These are phyloP conservation scores for Muntiacus reevesi DNA, from an alignment of 2,113 vertebrate species.

Conservation along the genomic window DNA sequence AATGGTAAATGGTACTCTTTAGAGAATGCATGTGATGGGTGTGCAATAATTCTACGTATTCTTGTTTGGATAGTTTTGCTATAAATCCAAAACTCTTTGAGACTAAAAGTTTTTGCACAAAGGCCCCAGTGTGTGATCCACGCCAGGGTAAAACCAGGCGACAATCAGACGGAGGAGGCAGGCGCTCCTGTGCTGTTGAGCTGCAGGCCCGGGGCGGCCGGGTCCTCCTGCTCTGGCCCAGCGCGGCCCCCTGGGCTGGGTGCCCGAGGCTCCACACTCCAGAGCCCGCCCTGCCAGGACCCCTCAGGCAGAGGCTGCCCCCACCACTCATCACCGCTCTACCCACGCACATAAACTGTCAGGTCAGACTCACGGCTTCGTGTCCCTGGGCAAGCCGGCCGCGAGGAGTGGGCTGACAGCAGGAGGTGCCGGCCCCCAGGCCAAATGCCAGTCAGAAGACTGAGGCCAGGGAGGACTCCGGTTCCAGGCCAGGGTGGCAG, in stretches of 20 bases:
- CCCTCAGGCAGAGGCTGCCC: background rate
- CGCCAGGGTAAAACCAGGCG: background rate
- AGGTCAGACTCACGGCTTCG: background rate
- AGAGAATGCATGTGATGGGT: background rate
- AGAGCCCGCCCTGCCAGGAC: fast-evolving
- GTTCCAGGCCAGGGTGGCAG: background rate
- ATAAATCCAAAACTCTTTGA: background rate
- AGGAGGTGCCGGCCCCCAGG: background rate
- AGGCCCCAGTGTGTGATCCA: background rate
- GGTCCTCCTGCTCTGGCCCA: fast-evolving
- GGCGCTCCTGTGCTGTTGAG: fast-evolving
- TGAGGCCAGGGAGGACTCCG: fast-evolving
- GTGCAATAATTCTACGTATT: background rate
- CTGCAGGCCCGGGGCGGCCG: background rate
- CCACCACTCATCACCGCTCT: fast-evolving
- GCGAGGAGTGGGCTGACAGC: background rate
- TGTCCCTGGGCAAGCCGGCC: background rate
- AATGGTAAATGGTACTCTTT: background rate
- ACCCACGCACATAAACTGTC: background rate
- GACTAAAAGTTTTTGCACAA: background rate
- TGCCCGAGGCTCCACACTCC: fast-evolving
- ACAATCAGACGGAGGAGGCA: fast-evolving
- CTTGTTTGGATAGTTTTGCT: background rate
- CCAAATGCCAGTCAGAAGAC: fast-evolving
- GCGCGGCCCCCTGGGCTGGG: background rate